Evolutionary conservation across 1,140 invertebrate species (phyloP), one percentile per base, ranked within the genome.

Genomic region (Monochamus saltuarius): DNA sequence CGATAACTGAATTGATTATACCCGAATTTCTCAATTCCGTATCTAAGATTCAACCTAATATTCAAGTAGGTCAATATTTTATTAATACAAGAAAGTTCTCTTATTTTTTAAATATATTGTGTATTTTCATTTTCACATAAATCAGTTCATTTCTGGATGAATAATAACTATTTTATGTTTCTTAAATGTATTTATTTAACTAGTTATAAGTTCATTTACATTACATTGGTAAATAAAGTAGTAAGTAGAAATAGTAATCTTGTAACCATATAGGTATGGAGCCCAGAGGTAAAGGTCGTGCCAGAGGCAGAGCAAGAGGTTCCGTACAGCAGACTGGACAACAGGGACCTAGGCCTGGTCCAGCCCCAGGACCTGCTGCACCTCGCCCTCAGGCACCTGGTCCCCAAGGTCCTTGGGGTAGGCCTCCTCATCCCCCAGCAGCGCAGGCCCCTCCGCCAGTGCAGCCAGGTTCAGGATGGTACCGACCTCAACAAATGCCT

Each of bases 221-320:
- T n/a, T n/a, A n/a, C n/a, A n/a, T n/a, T n/a, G n/a, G n/a, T n/a
- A n/a, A n/a, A n/a, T n/a, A n/a, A n/a, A n/a, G n/a, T n/a, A n/a
- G n/a, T n/a, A n/a, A 29, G 22, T 3, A 29, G 6, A 29, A 29
- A 29, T 2, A 2, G 6, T 29, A 3, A 29, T 3, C 22, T 46
- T 46, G 16, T 14, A 9, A 2, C 10, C 3, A 46, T 51, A 13
- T 17, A 51, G 22, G 16, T 35, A 56, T 56, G 54, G 54, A 59
- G 35, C 38, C 46, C 7, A 38, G 57, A 39, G 57, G 57, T 13
- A 49, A 39, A 22, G 47, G 57, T 6, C 13, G 57, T 14, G 57
- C 57, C 2, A 10, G 57, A 19, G 49, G 57, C 6, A 36, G 57
- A 17, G 57, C 57, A n/a, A n/a, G 57, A 7, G 57, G 47, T 17